phyloP scores from a whole-genome alignment of 2,797 vertebrate genomes.

The Diceros bicornis region DNA sequence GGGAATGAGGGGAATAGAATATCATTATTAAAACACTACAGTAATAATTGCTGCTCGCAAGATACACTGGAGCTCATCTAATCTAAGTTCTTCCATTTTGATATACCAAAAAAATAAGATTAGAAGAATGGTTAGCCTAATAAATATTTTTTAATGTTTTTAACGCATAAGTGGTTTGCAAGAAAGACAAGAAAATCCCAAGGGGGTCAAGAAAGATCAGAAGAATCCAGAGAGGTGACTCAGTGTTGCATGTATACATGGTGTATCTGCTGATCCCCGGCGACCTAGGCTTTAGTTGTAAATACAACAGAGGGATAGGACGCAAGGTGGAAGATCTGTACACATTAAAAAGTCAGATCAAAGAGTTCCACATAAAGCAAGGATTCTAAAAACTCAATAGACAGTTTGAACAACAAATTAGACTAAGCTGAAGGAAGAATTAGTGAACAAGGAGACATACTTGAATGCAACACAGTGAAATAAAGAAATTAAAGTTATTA shows the following conservation, averaged over 20 bases:
- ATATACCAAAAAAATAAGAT: background rate
- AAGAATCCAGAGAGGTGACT: background rate
- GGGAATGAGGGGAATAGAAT: background rate
- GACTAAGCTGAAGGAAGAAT: background rate
- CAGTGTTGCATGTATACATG: background rate
- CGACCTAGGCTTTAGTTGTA: background rate
- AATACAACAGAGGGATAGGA: background rate
- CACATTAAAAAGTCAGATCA: background rate
- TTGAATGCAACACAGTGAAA: background rate
- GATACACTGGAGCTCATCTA: background rate
- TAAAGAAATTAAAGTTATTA: background rate
- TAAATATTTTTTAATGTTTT: conserved; percentile 20
- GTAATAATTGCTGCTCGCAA: background rate
- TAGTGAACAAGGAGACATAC: background rate
- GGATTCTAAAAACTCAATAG: background rate
- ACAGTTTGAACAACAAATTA: background rate
- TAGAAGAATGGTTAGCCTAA: background rate
- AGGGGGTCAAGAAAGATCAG: background rate
- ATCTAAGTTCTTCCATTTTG: background rate
- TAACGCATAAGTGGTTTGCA: background rate
- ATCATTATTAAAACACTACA: background rate
- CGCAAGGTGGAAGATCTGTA: background rate
- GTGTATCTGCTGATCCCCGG: background rate
- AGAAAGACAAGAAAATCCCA: background rate
- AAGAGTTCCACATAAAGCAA: background rate